These are phyloP conservation scores for Hyles lineata DNA, from an alignment of 2,888 invertebrate species.

Conservation along the genomic window DNA sequence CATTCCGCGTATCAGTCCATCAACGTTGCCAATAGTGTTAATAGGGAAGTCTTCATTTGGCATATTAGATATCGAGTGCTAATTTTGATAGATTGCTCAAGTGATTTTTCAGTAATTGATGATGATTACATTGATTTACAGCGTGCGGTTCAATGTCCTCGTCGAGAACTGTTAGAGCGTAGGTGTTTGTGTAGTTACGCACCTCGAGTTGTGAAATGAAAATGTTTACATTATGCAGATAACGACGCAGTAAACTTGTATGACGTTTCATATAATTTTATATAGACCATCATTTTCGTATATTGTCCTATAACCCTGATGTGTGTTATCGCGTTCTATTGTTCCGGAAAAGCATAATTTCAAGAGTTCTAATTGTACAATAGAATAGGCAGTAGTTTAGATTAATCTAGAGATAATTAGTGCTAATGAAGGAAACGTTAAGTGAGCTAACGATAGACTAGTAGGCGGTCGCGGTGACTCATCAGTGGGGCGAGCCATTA, in stretches of 20 bases:
- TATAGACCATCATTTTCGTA: conserved; percentile 2
- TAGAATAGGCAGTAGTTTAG: conserved; percentile 23
- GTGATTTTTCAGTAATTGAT: conserved; percentile 35
- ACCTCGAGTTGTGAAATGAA: conserved; percentile 41
- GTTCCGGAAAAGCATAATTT: conserved; percentile 38
- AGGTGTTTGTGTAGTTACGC: conserved; percentile 37
- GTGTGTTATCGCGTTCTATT: conserved; percentile 36
- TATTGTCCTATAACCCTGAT: conserved; percentile 3
- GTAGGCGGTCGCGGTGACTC: conserved; percentile 8
- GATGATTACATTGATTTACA: conserved; percentile 41
- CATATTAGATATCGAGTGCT: conserved; percentile 39
- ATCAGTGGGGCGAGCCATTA: background rate
- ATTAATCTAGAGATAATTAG: conserved; percentile 20
- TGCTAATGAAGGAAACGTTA: background rate
- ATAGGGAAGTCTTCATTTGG: conserved; percentile 40
- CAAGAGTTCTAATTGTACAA: conserved; percentile 34
- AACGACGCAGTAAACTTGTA: conserved; percentile 39
- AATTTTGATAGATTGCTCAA: conserved; percentile 35
- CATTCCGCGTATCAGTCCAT: background rate
- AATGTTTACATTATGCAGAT: conserved; percentile 46
- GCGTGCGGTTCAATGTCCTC: conserved; percentile 45
- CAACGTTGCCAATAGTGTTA: conserved; percentile 35
- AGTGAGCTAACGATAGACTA: background rate
- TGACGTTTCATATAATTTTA: conserved; percentile 27
- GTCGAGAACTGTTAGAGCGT: conserved; percentile 37